These are phyloP conservation scores for Leptopilina syphax DNA, from an alignment of 2,888 invertebrate genomes.

Conservation along the genomic window DNA sequence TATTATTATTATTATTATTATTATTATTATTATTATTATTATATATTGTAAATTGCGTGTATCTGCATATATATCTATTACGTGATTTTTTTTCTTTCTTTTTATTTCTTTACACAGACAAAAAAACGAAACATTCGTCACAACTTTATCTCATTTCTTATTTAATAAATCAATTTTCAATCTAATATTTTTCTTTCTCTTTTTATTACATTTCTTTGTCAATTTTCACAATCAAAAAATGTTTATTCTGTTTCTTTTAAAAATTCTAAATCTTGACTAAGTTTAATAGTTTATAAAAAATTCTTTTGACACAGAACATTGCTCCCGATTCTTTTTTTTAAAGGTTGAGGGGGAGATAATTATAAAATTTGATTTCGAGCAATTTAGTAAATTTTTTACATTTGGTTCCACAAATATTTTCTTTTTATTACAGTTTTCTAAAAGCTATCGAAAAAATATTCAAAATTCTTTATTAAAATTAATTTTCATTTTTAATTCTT, in stretches of 20 bases:
- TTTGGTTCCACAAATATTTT: background rate
- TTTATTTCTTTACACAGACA: conserved; percentile 55
- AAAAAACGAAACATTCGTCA: conserved; percentile 59
- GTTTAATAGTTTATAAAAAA: conserved; percentile 7
- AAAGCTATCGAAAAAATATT: conserved; percentile 10
- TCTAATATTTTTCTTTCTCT: background rate
- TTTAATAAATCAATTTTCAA: conserved; percentile 43
- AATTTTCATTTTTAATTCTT: conserved; percentile 13
- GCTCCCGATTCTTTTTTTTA: background rate
- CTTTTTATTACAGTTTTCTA: background rate
- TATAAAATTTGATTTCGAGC: conserved; percentile 10
- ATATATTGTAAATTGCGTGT: conserved; percentile 58
- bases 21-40: background rate
- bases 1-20: background rate
- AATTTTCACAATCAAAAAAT: background rate
- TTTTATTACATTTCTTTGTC: background rate
- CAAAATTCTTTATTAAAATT: conserved; percentile 5
- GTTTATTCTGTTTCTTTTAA: conserved; percentile 32
- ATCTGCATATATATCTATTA: conserved; percentile 53
- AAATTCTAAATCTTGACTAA: conserved; percentile 35
- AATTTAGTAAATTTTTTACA: background rate
- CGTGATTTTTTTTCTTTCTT: background rate
- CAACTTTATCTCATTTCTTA: conserved; percentile 48
- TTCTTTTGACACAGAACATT: conserved; percentile 13
- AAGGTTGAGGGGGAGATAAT: too few relatives aligned